A percentile compares a stretch with the other conserved stretches of the same genome.
Evolutionary conservation across 2,888 invertebrate genomes (phyloP).

Genomic region (Nemurella pictetii): DNA sequence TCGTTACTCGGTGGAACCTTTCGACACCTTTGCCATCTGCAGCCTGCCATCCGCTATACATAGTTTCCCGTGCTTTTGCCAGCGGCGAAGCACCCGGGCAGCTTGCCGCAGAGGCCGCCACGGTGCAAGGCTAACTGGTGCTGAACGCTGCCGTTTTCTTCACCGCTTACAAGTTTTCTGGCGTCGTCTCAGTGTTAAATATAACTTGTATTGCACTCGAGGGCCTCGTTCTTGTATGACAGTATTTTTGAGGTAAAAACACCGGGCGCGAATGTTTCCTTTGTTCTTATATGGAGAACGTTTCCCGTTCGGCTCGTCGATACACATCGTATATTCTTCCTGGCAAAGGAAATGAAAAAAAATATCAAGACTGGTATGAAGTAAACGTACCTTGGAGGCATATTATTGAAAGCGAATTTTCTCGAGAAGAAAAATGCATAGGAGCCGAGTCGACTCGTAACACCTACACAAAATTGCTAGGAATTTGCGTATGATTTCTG

Average conservation of each 20-base stretch:
- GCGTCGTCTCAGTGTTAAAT: slow-evolving; percentile 16
- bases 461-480: background rate
- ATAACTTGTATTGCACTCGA: slow-evolving; percentile 23
- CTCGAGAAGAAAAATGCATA: background rate
- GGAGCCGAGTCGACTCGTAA: background rate
- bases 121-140: background rate
- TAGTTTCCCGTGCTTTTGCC: background rate
- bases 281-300: background rate
- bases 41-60: background rate
- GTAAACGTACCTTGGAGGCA: background rate
- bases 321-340: background rate
- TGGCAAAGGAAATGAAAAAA: background rate
- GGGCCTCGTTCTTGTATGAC: slow-evolving; percentile 17
- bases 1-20: background rate
- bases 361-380: background rate
- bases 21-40: background rate
- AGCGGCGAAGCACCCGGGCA: background rate
- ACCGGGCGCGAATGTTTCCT: background rate
- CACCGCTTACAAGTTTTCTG: background rate
- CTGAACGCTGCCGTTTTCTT: background rate
- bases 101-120: background rate
- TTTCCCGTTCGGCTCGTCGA: background rate
- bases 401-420: background rate
- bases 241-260: slow-evolving; percentile 16
- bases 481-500: background rate